Conservation (phyloP, 2,797 vertebrate species). For the Tamandua tetradactyla region DNA sequence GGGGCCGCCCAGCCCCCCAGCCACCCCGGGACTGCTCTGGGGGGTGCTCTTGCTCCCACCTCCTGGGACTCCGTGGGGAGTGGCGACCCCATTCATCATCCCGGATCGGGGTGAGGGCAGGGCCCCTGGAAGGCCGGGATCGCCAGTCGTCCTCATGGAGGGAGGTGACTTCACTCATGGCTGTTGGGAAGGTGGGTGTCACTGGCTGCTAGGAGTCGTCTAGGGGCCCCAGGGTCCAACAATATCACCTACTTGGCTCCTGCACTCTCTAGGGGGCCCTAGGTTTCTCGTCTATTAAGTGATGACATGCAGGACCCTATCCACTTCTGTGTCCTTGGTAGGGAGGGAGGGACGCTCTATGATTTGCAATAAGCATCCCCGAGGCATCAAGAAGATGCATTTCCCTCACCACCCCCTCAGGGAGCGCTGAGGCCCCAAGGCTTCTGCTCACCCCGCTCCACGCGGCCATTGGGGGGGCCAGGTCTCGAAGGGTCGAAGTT, state of each 20-base stretch:
- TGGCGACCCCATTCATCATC: slow-evolving; percentile 85
- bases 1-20: slow-evolving; percentile 75
- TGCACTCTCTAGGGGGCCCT: not conserved
- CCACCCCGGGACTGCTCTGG: slow-evolving; percentile 40
- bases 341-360: not conserved
- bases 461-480: slow-evolving; percentile 81
- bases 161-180: slow-evolving; percentile 92
- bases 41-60: slow-evolving; percentile 83
- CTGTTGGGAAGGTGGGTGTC: slow-evolving; percentile 82
- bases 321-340: not conserved
- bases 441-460: slow-evolving; percentile 88
- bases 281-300: not conserved
- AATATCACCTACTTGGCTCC: not conserved
- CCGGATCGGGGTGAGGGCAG: slow-evolving; percentile 73
- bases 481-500: slow-evolving; percentile 92
- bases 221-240: not conserved
- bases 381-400: not conserved
- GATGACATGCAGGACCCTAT: not conserved
- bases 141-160: slow-evolving; percentile 89
- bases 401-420: too few relatives aligned
- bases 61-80: slow-evolving; percentile 85
- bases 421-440: not conserved
- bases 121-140: slow-evolving; percentile 73
- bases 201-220: not conserved
- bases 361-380: not conserved